Evolutionary conservation across 2,113 vertebrate species (phyloP).

Genomic region (Shinisaurus crocodilurus): DNA sequence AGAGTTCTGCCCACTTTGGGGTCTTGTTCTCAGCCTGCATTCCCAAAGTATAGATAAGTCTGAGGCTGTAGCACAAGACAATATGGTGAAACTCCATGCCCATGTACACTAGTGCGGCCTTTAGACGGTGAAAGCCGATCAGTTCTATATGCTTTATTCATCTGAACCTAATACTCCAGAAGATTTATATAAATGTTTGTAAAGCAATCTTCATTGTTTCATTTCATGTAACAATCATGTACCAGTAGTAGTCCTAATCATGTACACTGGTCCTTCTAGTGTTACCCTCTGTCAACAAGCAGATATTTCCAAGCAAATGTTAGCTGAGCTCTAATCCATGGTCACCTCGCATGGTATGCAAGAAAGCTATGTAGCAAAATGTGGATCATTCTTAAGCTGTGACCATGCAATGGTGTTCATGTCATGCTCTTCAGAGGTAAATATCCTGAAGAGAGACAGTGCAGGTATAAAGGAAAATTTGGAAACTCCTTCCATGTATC

Average conservation of each 20-base stretch:
- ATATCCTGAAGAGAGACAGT: neutral
- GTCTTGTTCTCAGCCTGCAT: neutral
- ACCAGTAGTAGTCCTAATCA: slow-evolving; percentile 60
- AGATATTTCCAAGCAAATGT: slow-evolving; percentile 59
- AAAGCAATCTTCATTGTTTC: slow-evolving; percentile 48
- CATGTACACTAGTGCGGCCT: neutral
- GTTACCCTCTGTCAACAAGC: slow-evolving; percentile 45
- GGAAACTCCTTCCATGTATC: neutral
- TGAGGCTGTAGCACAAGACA: neutral
- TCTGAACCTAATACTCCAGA: slow-evolving; percentile 33
- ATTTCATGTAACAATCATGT: slow-evolving; percentile 32
- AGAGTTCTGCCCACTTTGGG: neutral
- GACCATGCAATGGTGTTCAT: neutral
- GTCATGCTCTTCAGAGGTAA: neutral
- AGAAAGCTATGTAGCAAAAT: slow-evolving; percentile 32
- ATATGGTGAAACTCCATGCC: neutral
- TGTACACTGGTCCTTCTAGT: slow-evolving; percentile 46
- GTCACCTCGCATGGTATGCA: slow-evolving; percentile 51
- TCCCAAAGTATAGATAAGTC: neutral
- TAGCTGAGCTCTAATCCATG: slow-evolving; percentile 41
- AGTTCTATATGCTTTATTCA: slow-evolving; percentile 50
- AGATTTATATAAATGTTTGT: slow-evolving; percentile 36
- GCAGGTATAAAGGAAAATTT: neutral
- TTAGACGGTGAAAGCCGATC: slow-evolving; percentile 27
- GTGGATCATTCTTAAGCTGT: neutral